Conservation (phyloP, 2,797 vertebrate genomes). For the Lutjanus argentimaculatus region DNA sequence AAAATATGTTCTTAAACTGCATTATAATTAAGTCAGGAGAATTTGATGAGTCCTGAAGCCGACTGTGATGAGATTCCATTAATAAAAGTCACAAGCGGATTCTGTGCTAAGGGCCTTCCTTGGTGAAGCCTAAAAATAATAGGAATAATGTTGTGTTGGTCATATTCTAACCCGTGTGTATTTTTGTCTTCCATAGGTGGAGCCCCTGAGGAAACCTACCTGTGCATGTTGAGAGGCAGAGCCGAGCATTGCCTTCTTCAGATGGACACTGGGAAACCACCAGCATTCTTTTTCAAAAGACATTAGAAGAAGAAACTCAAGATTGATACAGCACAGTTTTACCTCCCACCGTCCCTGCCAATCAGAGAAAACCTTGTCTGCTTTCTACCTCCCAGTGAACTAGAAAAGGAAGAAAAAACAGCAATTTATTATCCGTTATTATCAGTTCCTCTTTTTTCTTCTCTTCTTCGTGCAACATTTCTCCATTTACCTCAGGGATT, state of each 20-base stretch:
- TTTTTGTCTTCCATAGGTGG: constrained; percentile 56
- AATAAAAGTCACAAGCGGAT: background rate
- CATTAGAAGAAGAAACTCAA: constrained; percentile 17
- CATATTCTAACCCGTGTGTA: constrained; percentile 12
- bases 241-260: background rate
- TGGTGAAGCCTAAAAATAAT: background rate
- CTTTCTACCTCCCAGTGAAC: constrained; percentile 70
- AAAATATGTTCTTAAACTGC: background rate
- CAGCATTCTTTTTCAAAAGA: constrained; percentile 53
- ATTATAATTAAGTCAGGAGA: background rate
- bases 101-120: background rate
- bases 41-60: background rate
- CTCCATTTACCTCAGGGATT: constrained; percentile 77
- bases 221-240: constrained; percentile 14
- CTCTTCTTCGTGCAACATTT: constrained; percentile 46
- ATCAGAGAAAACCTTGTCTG: constrained; percentile 46
- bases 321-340: constrained; percentile 42
- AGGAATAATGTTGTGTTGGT: background rate
- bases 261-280: constrained; percentile 53
- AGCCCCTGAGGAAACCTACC: constrained; percentile 30
- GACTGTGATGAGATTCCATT: background rate
- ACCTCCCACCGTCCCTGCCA: constrained; percentile 43
- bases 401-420: constrained; percentile 31
- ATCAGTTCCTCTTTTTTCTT: constrained; percentile 30
- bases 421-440: constrained; percentile 30